These are phyloP conservation scores for Philotrypesis tridentata DNA, from an alignment of 1,140 invertebrate species.

Conservation along the genomic window DNA sequence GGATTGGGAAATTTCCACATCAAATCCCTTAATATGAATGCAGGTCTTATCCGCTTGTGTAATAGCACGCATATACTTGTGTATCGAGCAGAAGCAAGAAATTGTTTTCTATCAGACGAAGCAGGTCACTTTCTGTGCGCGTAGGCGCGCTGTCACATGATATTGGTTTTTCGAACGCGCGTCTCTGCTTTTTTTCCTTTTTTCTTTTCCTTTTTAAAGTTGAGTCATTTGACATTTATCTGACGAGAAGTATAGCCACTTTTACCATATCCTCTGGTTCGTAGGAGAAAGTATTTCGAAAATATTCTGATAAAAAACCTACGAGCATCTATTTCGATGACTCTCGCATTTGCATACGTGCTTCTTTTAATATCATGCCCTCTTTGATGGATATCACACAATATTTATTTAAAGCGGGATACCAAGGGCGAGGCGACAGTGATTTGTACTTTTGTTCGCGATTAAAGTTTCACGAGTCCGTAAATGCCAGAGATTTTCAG, in stretches of 20 bases:
- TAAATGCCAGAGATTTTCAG: neutral
- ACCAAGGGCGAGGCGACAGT: neutral
- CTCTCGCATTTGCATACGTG: neutral
- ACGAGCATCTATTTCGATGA: neutral
- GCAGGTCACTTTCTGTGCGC: neutral
- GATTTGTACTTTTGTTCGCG: too few relatives aligned
- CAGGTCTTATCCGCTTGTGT: neutral
- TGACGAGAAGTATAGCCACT: neutral
- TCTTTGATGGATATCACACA: neutral
- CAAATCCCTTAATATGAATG: neutral
- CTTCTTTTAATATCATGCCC: neutral
- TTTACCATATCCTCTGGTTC: too few relatives aligned
- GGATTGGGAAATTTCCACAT: neutral
- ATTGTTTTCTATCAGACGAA: neutral
- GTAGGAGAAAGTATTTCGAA: neutral
- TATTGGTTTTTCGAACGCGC: neutral
- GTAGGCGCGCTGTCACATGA: neutral
- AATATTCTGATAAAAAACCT: neutral
- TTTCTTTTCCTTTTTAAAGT: neutral
- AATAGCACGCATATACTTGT: neutral
- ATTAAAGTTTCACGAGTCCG: neutral
- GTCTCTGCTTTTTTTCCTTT: neutral
- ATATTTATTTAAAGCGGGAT: neutral
- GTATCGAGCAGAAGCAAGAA: neutral
- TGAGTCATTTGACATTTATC: neutral